These are phyloP conservation scores for Prietella phreatophila DNA, from an alignment of 2,113 vertebrate species.

Conservation along the genomic window DNA sequence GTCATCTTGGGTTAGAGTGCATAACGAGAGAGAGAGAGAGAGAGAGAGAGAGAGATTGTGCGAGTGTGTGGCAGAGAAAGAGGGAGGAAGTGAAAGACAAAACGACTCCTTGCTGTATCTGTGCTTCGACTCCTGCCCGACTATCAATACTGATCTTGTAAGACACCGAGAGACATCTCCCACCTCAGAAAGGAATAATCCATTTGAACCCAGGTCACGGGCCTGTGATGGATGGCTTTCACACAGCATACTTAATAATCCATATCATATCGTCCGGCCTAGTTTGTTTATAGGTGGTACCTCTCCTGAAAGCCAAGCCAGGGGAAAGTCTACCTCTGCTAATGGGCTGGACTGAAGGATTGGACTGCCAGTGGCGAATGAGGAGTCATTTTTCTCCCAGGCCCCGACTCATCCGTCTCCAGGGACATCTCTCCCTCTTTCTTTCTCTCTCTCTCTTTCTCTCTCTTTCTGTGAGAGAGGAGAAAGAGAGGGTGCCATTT, in stretches of 20 bases:
- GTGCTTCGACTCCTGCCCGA: conserved; percentile 41
- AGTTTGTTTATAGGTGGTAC: conserved; percentile 84
- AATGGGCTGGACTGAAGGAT: conserved; percentile 86
- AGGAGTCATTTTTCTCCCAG: conserved; percentile 94
- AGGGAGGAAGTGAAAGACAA: not conserved
- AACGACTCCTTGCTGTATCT: conserved; percentile 56
- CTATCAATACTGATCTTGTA: conserved; percentile 66
- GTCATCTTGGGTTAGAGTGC: not conserved
- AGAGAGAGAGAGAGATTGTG: not conserved
- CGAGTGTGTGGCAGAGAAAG: conserved; percentile 1
- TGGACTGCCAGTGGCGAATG: conserved; percentile 80
- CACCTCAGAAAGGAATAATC: conserved; percentile 63
- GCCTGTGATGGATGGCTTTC: conserved; percentile 69
- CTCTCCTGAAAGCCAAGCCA: conserved; percentile 72
- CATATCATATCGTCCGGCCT: conserved; percentile 68
- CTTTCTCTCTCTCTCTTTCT: conserved; percentile 11
- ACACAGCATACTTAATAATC: conserved; percentile 71
- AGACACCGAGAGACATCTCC: conserved; percentile 62
- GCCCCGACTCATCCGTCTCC: conserved; percentile 87
- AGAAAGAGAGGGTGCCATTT: conserved; percentile 8
- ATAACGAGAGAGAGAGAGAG: not conserved
- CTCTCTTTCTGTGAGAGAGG: not conserved
- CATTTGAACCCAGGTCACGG: conserved; percentile 64
- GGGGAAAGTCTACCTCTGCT: conserved; percentile 75
- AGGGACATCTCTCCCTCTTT: conserved; percentile 64